Conservation (phyloP, 1,140 invertebrate species). For the Listronotus oregonensis region DNA sequence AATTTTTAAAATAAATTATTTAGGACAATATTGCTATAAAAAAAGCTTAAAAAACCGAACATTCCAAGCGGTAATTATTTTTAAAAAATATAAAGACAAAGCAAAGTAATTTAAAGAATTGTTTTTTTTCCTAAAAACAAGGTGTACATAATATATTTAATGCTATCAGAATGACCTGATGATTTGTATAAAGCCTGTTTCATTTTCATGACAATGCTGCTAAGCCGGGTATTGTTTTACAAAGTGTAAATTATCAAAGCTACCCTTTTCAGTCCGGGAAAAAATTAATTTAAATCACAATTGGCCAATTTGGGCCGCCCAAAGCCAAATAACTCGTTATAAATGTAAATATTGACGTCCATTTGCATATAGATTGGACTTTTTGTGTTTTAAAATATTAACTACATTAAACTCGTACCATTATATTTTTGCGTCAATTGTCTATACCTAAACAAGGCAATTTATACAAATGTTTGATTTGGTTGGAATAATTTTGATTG, state of each 20-base stretch:
- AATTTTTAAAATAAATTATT: no score
- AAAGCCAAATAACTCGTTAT: conserved; percentile 34
- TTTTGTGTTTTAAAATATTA: conserved; percentile 48
- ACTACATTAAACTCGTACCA: conserved; percentile 41
- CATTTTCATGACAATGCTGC: conserved; percentile 1
- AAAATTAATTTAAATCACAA: conserved; percentile 37
- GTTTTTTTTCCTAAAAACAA: background rate
- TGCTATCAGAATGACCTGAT: background rate
- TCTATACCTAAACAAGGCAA: background rate
- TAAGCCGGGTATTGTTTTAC: conserved; percentile 17
- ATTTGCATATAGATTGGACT: conserved; percentile 53
- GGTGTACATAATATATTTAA: background rate
- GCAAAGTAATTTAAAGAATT: no score
- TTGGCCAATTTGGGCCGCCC: conserved; percentile 27
- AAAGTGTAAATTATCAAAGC: conserved; percentile 20
- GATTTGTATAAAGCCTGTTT: conserved; percentile 12
- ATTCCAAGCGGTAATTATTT: no score
- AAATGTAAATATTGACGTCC: conserved; percentile 47
- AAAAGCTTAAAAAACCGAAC: no score
- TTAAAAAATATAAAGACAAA: no score
- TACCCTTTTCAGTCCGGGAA: conserved; percentile 18
- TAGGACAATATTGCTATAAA: no score
- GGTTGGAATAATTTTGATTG: no score
- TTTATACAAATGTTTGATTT: background rate
- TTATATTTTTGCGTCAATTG: conserved; percentile 5